Base-by-base conservation (phyloP, 2,888 invertebrate genomes). In the Kryphioiulus occultus region DNA sequence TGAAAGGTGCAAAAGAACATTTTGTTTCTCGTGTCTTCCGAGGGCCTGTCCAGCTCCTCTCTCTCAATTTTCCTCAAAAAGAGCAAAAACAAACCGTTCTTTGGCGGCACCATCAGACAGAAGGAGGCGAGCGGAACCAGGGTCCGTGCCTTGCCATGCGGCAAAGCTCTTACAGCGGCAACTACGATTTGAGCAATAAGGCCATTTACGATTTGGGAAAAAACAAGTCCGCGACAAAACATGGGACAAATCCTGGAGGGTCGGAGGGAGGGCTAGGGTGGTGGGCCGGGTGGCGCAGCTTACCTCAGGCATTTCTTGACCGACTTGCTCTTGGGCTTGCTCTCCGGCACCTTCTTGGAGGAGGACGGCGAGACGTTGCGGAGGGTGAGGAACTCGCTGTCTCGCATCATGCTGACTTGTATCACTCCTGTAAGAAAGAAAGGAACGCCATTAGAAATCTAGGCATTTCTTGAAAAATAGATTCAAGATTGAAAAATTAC, bases 331-430 rank as follows among this genome's bases (percentile, higher is more conserved):
- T 87, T 84, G 35, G 84, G 47, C 22, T 87, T 84, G 86, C 53
- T 59, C 39, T 84, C 68, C 22, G 42, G 32, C 4, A 83, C 68
- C 30, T 47, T 87, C 68, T 84, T 84, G 26, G 87, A 87, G 83
- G 26, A 26, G 17, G 87, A 87, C 7, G 85, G 39, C 22, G 87
- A 87, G 12, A 87, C 87, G 53, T 87, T 87, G 26, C 87, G 32
- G 4, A 87, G 68, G 44, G 87, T 87, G 12, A 87, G 47, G 32
- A 87, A 59, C 42, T 87, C 87, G 19, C 30, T 39, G 35, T 88
- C 88, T 30, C 89, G 90, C 85, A 88, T 88, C 26, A 89, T 89
- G 53, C 89, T 88, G 22, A 90, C 89, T 89, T 90, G 89, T 83
- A 90, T 89, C 17, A 90, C 90, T 86, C 90, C 90, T 90, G 42